These are phyloP conservation scores for Mythimna loreyi DNA, from an alignment of 2,888 invertebrate species.

Conservation along the genomic window DNA sequence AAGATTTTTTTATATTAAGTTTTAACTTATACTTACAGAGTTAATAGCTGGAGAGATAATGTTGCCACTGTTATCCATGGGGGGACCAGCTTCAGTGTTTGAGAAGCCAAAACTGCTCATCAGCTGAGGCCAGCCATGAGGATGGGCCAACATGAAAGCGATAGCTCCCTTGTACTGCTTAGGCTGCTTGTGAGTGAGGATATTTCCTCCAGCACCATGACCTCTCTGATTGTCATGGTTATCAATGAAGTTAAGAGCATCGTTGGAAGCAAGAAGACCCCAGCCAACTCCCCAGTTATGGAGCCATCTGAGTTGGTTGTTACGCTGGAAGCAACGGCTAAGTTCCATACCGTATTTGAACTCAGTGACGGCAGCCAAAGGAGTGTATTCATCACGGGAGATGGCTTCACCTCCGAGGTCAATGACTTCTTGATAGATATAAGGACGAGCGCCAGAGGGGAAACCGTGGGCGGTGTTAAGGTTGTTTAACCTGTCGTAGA, in stretches of 20 bases:
- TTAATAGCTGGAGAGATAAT: conserved; percentile 93
- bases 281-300: conserved; percentile 92
- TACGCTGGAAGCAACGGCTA: conserved; percentile 84
- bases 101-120: conserved; percentile 96
- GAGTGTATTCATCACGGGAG: conserved; percentile 88
- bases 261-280: conserved; percentile 91
- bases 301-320: conserved; percentile 92
- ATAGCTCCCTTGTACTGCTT: conserved; percentile 94
- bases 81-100: conserved; percentile 93
- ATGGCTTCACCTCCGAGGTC: conserved; percentile 91
- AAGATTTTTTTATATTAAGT: too few relatives aligned
- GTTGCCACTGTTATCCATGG: conserved; percentile 91
- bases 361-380: conserved; percentile 93
- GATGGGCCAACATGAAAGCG: conserved; percentile 96
- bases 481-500: conserved; percentile 91
- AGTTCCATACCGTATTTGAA: conserved; percentile 89
- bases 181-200: conserved; percentile 93
- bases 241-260: conserved; percentile 95
- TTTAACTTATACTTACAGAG: conserved; percentile 77
- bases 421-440: conserved; percentile 94
- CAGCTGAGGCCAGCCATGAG: conserved; percentile 94
- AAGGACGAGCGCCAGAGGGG: conserved; percentile 91
- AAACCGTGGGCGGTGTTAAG: conserved; percentile 93
- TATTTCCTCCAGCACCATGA: conserved; percentile 91
- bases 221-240: conserved; percentile 98